These are phyloP conservation scores for Tetrao urogallus DNA, from an alignment of 2,113 vertebrate species.

Conservation along the genomic window DNA sequence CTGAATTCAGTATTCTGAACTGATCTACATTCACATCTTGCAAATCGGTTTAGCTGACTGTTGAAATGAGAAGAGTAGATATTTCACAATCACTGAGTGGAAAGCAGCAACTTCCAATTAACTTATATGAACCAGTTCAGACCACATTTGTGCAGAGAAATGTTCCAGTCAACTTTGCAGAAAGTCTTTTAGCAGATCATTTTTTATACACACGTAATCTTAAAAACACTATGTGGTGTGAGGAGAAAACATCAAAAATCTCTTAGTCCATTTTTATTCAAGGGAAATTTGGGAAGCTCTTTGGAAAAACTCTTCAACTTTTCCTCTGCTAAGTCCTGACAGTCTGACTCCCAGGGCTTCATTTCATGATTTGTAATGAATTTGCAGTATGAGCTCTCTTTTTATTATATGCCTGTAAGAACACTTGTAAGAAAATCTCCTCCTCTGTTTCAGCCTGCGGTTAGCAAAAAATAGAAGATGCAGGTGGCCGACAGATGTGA, in stretches of 20 bases:
- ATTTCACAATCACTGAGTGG: rapidly evolving
- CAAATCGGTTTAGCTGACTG: neutral
- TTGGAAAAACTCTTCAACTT: neutral
- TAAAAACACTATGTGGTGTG: neutral
- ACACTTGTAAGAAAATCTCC: rapidly evolving
- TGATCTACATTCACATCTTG: neutral
- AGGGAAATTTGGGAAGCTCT: neutral
- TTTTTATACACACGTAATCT: neutral
- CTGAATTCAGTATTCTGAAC: neutral
- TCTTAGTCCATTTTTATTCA: neutral
- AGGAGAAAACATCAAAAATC: neutral
- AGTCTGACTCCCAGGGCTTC: neutral
- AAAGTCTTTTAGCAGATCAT: neutral
- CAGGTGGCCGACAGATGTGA: rapidly evolving
- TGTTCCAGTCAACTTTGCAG: neutral
- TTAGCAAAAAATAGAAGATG: neutral
- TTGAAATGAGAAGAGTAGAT: neutral
- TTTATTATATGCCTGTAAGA: neutral
- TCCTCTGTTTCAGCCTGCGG: neutral
- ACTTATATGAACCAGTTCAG: neutral
- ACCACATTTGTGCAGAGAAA: neutral
- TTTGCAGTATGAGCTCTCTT: neutral
- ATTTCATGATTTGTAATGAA: neutral
- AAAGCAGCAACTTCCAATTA: neutral
- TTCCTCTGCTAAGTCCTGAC: neutral